Percentiles rank a stretch among this genome's conserved stretches.
phyloP scores from a whole-genome alignment of 2,113 vertebrate genomes.

The Ailuropoda melanoleuca region DNA sequence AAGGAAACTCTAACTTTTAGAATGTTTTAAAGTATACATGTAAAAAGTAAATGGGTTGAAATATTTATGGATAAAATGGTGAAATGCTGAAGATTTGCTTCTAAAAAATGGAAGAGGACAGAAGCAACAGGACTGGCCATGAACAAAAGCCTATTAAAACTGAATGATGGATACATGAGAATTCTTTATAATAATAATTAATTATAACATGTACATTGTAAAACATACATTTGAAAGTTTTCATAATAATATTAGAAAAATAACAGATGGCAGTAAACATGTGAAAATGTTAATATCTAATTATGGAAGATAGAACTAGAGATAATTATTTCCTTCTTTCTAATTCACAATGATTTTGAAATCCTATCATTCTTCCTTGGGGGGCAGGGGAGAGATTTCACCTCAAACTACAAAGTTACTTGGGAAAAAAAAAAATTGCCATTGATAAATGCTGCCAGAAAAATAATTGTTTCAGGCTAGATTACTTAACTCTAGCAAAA shows the following conservation, averaged over 20 bases:
- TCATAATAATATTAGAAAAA: neutral
- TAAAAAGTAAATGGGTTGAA: neutral
- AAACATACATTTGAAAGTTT: neutral
- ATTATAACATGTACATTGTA: neutral
- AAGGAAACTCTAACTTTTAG: neutral
- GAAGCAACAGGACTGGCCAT: neutral
- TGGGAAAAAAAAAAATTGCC: neutral
- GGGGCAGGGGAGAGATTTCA: neutral
- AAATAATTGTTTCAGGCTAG: neutral
- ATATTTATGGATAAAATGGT: neutral
- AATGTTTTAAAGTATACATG: neutral
- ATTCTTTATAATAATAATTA: neutral
- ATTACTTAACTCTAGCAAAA: neutral
- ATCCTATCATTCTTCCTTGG: neutral
- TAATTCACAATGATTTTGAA: constrained; percentile 10
- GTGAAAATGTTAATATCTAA: constrained; percentile 1
- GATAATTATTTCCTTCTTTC: neutral
- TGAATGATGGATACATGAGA: neutral
- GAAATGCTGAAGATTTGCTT: neutral
- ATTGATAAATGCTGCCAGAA: neutral
- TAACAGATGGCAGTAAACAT: neutral
- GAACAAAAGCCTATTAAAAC: neutral
- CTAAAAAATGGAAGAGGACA: neutral
- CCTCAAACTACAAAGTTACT: neutral
- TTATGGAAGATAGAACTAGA: neutral